Base-by-base conservation (phyloP, 2,888 invertebrate species). In the Drosophila melanosoma region DNA sequence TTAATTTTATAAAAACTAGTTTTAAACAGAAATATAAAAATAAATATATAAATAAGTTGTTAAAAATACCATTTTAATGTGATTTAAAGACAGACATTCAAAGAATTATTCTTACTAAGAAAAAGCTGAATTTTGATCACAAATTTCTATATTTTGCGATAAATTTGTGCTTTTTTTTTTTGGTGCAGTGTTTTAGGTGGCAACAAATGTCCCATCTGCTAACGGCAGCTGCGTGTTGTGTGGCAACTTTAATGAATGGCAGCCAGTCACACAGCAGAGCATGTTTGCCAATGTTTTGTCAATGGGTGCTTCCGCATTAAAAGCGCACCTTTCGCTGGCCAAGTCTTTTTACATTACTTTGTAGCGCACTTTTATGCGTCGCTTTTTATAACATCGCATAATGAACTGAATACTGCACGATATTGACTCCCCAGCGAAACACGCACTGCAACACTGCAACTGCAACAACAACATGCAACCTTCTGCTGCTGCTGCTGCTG, bases 301-400 rank as follows among this genome's bases (percentile, higher is more conserved):
- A 83, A 78, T 81, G 81, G 75, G 48, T 49, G 59, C 57, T 71
- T 76, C 58, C 71, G 67, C 68, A 48, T 69, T 79, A 75, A 58
- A 75, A 59, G 60, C 63, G 54, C 36, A 40, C 61, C 63, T 61
- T 49, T 66, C 49, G 42, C 49, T 49, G 51, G 45, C 36, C 52
- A 61, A 52, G 51, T 52, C 61, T 59, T 35, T 29, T 62, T 42
- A 32, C 42, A 60, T 59, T 59, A 71, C 76, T 80, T 82, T 82
- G 76, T 81, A 77, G 83, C 73, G 69, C 68, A 76, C 69, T 79
- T 83, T 84, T 77, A 83, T 79, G 83, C 69, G 77, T 68, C 57
- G 63, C 60, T 63, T 78, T 80, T 80, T 76, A 76, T 76, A 75
- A 61, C 78, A 69, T 52, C 66, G 71, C 76, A 83, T 83, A 83